These are phyloP conservation scores for Hypena proboscidalis DNA, from an alignment of 2,888 invertebrate species.

Conservation along the genomic window DNA sequence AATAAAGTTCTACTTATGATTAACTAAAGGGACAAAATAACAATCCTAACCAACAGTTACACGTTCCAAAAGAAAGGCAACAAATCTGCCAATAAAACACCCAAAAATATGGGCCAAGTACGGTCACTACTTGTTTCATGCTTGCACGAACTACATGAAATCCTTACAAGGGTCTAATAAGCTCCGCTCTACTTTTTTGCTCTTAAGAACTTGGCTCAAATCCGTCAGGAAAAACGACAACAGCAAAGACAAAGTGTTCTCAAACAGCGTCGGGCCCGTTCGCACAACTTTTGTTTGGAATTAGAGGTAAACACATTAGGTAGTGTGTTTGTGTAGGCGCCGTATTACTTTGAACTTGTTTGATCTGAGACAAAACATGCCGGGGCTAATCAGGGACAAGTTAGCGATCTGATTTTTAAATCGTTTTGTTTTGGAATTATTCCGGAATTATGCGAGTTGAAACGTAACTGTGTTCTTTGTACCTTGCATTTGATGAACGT, in stretches of 20 bases:
- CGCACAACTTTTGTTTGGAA: constrained; percentile 76
- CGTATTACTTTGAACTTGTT: constrained; percentile 71
- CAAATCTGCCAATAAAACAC: constrained; percentile 36
- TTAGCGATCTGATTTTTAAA: constrained; percentile 66
- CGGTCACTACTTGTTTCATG: constrained; percentile 43
- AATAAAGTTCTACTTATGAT: too few relatives aligned
- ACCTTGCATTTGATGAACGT: neutral
- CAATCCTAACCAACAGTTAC: neutral
- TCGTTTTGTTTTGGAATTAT: constrained; percentile 39
- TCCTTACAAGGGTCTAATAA: constrained; percentile 42
- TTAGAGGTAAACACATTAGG: constrained; percentile 82
- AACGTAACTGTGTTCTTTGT: constrained; percentile 19
- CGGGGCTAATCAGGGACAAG: constrained; percentile 69
- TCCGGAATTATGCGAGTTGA: constrained; percentile 12
- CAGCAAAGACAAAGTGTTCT: constrained; percentile 54
- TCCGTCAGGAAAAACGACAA: constrained; percentile 49
- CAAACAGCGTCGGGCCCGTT: constrained; percentile 55
- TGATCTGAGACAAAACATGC: constrained; percentile 73
- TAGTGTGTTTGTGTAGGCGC: constrained; percentile 77
- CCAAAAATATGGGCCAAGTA: constrained; percentile 36
- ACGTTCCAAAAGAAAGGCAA: constrained; percentile 28
- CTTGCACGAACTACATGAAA: constrained; percentile 39
- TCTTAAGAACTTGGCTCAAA: constrained; percentile 35
- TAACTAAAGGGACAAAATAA: neutral
- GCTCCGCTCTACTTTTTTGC: constrained; percentile 36